phyloP scores from a whole-genome alignment of 2,113 vertebrate genomes.

The Fregata magnificens region DNA sequence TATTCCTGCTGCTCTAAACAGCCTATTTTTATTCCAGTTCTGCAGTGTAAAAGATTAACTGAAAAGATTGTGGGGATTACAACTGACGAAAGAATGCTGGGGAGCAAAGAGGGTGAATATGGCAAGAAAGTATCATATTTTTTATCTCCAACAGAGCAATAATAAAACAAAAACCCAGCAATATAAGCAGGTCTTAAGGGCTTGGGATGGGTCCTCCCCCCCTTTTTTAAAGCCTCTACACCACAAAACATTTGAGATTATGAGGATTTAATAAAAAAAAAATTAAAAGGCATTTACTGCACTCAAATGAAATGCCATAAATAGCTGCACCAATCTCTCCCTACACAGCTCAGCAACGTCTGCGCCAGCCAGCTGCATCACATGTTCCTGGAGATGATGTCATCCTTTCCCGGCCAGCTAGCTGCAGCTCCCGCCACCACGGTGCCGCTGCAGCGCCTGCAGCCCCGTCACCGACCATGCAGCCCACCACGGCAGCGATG shows the following conservation, averaged over 20 bases:
- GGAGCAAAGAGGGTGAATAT: not conserved
- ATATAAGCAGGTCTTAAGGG: not conserved
- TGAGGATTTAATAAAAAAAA: not conserved
- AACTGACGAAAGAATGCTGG: not conserved
- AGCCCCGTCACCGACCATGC: not conserved
- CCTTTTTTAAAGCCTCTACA: not conserved
- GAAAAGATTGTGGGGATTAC: slow-evolving; percentile 2
- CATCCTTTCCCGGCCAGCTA: slow-evolving; percentile 37
- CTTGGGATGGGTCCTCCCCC: not conserved
- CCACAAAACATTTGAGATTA: not conserved
- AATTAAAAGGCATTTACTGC: not conserved
- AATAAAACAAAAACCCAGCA: not conserved
- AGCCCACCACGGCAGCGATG: not conserved
- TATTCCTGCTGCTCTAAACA: not conserved
- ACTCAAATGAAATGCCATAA: not conserved
- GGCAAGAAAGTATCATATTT: not conserved
- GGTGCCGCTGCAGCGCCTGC: slow-evolving; percentile 39
- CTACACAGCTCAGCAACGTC: not conserved
- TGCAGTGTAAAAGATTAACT: not conserved
- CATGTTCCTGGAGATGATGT: slow-evolving; percentile 62
- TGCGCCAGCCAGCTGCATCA: slow-evolving; percentile 4
- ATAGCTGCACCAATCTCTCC: slow-evolving; percentile 8
- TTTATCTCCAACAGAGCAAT: not conserved
- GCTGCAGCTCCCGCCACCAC: not conserved
- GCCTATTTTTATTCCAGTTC: not conserved